Percentiles rank a stretch among this genome's conserved stretches.
These are phyloP conservation scores for Hecatera dysodea DNA, from an alignment of 2,888 invertebrate genomes.

Conservation along the genomic window DNA sequence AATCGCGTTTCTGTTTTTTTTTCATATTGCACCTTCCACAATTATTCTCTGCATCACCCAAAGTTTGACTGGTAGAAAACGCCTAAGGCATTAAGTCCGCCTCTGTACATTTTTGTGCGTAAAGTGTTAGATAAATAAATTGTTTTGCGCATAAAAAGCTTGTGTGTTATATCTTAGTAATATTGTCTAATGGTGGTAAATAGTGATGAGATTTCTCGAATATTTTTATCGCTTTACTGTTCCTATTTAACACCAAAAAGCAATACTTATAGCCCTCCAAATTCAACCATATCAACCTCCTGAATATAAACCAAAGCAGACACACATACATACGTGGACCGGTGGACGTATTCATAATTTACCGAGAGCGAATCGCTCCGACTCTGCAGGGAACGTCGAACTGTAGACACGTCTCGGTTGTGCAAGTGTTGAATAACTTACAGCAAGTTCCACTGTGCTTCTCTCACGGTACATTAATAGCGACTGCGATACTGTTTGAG, in stretches of 20 bases:
- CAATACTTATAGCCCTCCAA: background rate
- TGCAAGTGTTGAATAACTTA: slow-evolving; percentile 64
- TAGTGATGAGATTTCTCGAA: background rate
- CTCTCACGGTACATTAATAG: slow-evolving; percentile 61
- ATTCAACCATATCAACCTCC: background rate
- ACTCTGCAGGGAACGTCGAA: slow-evolving; percentile 54
- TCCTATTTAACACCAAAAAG: background rate
- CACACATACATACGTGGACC: too few relatives aligned
- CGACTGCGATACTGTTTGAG: slow-evolving; percentile 56
- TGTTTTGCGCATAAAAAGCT: too few relatives aligned
- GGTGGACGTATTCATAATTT: slow-evolving; percentile 52
- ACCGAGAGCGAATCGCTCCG: slow-evolving; percentile 43
- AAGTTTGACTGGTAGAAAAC: too few relatives aligned
- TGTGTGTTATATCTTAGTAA: too few relatives aligned
- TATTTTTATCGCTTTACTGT: background rate
- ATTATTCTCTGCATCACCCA: too few relatives aligned
- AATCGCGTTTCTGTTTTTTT: too few relatives aligned
- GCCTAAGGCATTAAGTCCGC: too few relatives aligned
- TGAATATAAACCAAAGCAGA: slow-evolving; percentile 26
- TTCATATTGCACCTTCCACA: too few relatives aligned
- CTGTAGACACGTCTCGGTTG: slow-evolving; percentile 59
- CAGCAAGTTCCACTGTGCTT: slow-evolving; percentile 57
- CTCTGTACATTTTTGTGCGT: too few relatives aligned
- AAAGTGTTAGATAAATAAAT: too few relatives aligned
- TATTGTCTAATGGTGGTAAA: too few relatives aligned